Base-by-base conservation (phyloP, 2,888 invertebrate genomes). In the Chrysolina americana region DNA sequence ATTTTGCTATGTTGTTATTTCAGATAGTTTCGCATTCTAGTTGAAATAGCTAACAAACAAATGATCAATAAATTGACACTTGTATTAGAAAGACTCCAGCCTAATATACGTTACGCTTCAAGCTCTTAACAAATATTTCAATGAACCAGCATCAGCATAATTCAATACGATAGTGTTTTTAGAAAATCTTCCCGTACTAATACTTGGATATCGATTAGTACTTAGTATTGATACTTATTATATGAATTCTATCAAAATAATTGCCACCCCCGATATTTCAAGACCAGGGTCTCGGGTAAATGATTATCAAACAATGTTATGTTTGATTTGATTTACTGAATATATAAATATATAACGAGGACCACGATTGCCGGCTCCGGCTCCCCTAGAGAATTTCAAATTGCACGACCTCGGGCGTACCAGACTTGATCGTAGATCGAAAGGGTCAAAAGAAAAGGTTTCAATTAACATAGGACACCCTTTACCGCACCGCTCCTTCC, bases 361-460 rank as follows among this genome's bases (percentile, higher is more conserved):
- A 53, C 76, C 71, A 73, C 66, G 72, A 28, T 23, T 28, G 41
- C 65, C 70, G 69, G 71, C 70, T 71, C 69, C 70, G 65, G 41
- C 65, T 50, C 68, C 79, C 76, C 79, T 65, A 64, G 80, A 76
- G 80, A 77, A 77, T 80, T 75, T 73, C 68, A 77, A 81, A 80
- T 79, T 78, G 77, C 76, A 74, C 68, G 79, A 76, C 78, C 80
- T 77, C 76, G 71, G 76, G 79, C 77, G 76, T 75, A 76, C 76
- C 71, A n/a, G 64, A 65, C 68, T 78, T 70, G 75, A 78, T 79
- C 78, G 78, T 78, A 76, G 80, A 81, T 80, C 79, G 81, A 80
- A 82, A 82, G 81, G 81, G 82, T 81, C 80, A 79, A 78, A 68
- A 81, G 81, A 73, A 76, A 77, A 76, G 71, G 72, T 77, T 77